Base-by-base conservation (phyloP, 2,113 vertebrate species). In the Eublepharis macularius region DNA sequence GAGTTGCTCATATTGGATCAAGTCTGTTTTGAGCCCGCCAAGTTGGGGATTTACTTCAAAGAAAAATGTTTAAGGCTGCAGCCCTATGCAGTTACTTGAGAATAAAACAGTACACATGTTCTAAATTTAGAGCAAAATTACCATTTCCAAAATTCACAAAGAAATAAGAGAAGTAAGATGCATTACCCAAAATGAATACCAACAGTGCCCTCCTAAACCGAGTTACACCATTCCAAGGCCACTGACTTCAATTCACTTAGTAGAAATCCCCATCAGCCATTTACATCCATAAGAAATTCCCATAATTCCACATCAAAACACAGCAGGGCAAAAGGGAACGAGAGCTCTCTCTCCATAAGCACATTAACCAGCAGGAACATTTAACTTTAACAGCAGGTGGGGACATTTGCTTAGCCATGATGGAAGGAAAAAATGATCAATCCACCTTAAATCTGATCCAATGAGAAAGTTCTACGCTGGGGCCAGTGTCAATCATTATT, bases 381-480 rank as follows among this genome's bases (percentile, higher is more conserved):
- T 77, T 45, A 36, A 54, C 4, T 73, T 82, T 82, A 57, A 69
- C 34, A 75, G 19, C n/a, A 89, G 87, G 36, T 80, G 81, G 77
- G 34, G 72, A 78, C 8, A 3, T 41, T 45, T 81, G 66, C 85
- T 83, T n/a, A 4, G 12, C 0, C 24, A n/a, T 21, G 70, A 60
- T 76, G 82, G 70, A 11, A 19, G n/a, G 51, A 76, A 68, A 83
- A n/a, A 29, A 29, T 29, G 60, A 76, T 68, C 65, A 0, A 11
- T 45, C 76, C 76, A 65, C 54, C 36, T 34, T 29, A n/a, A 87
- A 89, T 57, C 81, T 76, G 72, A 83, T 76, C 82, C 19, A 21
- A 2, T 49, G 32, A 7, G 16, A 75, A 63, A 39, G 29, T 10
- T 63, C 34, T 19, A 47, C 51, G 36, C 51, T 29, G 11, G 24